Evolutionary conservation across 2,888 invertebrate genomes (phyloP), one percentile per base, ranked within the genome.

Genomic region (Lithophane ornitopus): DNA sequence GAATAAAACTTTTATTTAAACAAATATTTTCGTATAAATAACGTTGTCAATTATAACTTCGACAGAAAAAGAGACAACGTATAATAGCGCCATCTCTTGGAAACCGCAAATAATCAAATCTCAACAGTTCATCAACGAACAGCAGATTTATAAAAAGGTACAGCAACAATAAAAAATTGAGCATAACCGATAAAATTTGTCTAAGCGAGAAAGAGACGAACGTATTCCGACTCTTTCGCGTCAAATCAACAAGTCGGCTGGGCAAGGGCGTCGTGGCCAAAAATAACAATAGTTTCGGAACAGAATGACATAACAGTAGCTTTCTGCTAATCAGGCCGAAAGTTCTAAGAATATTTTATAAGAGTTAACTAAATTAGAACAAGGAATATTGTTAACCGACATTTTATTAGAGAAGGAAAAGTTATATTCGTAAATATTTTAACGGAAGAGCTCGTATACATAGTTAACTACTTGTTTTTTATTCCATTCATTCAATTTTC

Each of bases 281-380:
- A 90, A 90, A 90, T 90, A 90, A 90, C 90, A 90, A 90, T 90
- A 81, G 88, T 82, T 85, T 85, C 71, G 69, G 81, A 74, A 77
- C 80, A 71, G 67, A 81, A 82, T 78, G 85, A 87, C 77, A 87
- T 74, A 80, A 80, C 74, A 39, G 65, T 59, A 59, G 58, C 76
- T 81, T 75, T 59, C 59, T n/a, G 59, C 39, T 78, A 82, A 88
- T 79, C 80, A 83, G 87, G 81, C 69, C 85, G 62, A 78, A 67
- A 79, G 66, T 74, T 82, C 66, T 62, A 54, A 70, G 59, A 84
- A 82, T 73, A 76, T 54, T 74, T 75, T 69, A 65, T 66, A 46
- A 19, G 54, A 63, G 46, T 75, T 75, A 67, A 59, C 70, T 61
- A 12, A 77, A 85, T 84, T 80, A 78, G 66, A 76, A 44, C 19